Evolutionary conservation across 53 echinoderm and acorn worm genomes (phyloP).

Genomic region (Astropecten irregularis): DNA sequence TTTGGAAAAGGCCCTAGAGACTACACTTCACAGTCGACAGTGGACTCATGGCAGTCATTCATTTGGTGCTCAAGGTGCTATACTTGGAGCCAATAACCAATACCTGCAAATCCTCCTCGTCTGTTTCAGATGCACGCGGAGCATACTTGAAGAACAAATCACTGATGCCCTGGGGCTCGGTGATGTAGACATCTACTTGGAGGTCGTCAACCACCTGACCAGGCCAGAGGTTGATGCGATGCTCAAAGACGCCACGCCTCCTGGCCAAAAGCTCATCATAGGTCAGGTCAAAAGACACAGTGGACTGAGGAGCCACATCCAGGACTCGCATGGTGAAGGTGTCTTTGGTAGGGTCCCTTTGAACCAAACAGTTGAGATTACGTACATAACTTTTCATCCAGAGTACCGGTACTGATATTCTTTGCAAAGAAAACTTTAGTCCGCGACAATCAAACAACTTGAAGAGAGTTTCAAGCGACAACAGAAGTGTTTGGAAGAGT

Average conservation of each 20-base stretch:
- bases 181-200: conserved; percentile 73
- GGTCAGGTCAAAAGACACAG: conserved; percentile 46
- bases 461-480: too few species aligned
- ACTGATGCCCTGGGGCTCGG: conserved; percentile 84
- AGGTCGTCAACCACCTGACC: conserved; percentile 81
- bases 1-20: too few species aligned
- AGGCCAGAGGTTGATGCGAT: conserved; percentile 82
- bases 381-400: too few species aligned
- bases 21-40: too few species aligned
- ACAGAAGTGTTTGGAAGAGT: too few species aligned
- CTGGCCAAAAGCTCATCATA: conserved; percentile 80
- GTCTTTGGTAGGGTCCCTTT: conserved; percentile 89
- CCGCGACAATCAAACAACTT: too few species aligned
- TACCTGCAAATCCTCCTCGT: conserved; percentile 34
- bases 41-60: too few species aligned
- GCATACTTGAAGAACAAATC: conserved; percentile 63
- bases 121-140: conserved; percentile 26
- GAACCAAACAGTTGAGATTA: too few species aligned
- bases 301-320: conserved; percentile 58
- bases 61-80: too few species aligned
- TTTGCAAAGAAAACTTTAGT: too few species aligned
- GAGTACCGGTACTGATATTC: too few species aligned
- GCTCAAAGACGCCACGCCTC: conserved; percentile 65
- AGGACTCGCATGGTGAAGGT: conserved; percentile 69
- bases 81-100: too few species aligned